Base-by-base conservation (phyloP, 2,888 invertebrate genomes). In the Yponomeuta evonymella region DNA sequence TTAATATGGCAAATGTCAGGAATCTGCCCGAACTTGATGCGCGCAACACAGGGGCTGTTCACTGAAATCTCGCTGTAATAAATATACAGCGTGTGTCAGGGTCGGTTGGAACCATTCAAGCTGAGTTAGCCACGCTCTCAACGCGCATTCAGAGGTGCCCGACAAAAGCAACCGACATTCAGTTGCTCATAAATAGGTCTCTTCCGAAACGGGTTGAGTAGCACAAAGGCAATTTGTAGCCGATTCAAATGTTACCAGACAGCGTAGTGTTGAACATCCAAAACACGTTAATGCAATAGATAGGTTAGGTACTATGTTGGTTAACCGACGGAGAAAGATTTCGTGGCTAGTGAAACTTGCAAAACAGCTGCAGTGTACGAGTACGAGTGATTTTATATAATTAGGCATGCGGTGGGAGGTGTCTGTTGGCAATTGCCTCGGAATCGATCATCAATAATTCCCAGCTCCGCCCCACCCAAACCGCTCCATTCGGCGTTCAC, bases 161-260 rank as follows among this genome's bases (percentile, higher is more conserved):
- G 76, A 83, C 82, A 83, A 84, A 82, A 78, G 81, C 76, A 76
- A 79, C 9, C 6, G 67, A 36, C 15, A 11, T 33, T 77, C 78
- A n/a, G 73, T 77, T 78, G 78, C 74, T 83, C 79, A 80, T 71
- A 83, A 85, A 84, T 83, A 79, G 82, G 77, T 80, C 79, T 79
- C 82, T 81, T 86, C 87, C 87, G 85, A 80, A 72, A 75, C 72
- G 72, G 75, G 70, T 70, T 71, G 72, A 70, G 72, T 71, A 3
- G 15, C 15, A 58, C 1, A 58, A 58, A 58, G 51, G 51, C 51
- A 58, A 58, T 58, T 51, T 58, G 51, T 58, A 15, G 51, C 51
- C 51, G 5, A 58, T 58, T 58, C 51, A 58, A 58, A 58, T 15
- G 15, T 58, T 58, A 43, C 43, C 43, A 58, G 51, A 58, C 15